Percentiles rank a stretch among this genome's conserved stretches.
phyloP scores from a whole-genome alignment of 2,888 invertebrate genomes.

The Sphinx pinastri region DNA sequence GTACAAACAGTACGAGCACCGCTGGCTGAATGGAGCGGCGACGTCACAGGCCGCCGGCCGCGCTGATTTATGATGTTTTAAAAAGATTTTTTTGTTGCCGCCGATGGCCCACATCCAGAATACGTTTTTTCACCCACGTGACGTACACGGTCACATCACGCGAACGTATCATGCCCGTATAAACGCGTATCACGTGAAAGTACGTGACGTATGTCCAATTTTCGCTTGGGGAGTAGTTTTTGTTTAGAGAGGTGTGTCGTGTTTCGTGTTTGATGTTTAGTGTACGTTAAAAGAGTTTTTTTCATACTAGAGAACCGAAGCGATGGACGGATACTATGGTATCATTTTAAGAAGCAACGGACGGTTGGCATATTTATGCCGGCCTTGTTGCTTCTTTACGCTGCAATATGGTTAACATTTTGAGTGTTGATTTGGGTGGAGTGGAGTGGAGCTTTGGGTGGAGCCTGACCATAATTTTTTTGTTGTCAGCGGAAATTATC shows the following conservation, averaged over 20 bases:
- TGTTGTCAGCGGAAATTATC: too few species aligned
- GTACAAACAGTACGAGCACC: conserved; percentile 35
- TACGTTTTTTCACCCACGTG: conserved; percentile 37
- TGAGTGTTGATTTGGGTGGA: too few species aligned
- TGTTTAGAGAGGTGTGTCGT: conserved; percentile 1
- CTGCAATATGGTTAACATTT: too few species aligned
- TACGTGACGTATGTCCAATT: conserved; percentile 36
- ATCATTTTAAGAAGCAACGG: too few species aligned
- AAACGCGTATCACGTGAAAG: conserved; percentile 11
- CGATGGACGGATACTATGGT: too few species aligned
- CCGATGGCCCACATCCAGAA: conserved; percentile 55
- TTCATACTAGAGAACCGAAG: too few species aligned
- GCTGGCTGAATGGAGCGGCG: conserved; percentile 51
- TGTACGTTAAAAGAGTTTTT: not conserved
- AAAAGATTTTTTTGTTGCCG: conserved; percentile 47
- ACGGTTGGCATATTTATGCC: too few species aligned
- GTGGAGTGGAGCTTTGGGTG: too few species aligned
- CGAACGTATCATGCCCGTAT: conserved; percentile 43
- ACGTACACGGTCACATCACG: conserved; percentile 49
- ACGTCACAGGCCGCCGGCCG: conserved; percentile 49
- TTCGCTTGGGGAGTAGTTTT: conserved; percentile 9
- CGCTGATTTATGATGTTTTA: conserved; percentile 58
- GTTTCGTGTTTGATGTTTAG: not conserved
- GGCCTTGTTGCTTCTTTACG: too few species aligned
- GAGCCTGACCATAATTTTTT: too few species aligned